Percentiles rank a stretch among this genome's conserved stretches.
These are phyloP conservation scores for Lasioglossum morio DNA, from an alignment of 2,888 invertebrate genomes.

Conservation along the genomic window DNA sequence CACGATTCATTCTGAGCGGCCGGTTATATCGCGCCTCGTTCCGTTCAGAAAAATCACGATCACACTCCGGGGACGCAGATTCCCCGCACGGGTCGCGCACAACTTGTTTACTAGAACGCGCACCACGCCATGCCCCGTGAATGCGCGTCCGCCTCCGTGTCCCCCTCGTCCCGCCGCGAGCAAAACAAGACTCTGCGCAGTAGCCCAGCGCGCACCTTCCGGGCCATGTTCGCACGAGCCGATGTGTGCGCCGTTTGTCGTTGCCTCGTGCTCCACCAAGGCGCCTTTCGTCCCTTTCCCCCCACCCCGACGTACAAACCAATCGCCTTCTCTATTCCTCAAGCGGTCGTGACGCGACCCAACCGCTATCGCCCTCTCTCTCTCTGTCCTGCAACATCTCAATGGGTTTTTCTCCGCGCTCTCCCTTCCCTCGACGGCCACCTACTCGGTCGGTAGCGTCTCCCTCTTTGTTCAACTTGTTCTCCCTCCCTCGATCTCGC, in stretches of 20 bases:
- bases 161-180: constrained; percentile 68
- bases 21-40: constrained; percentile 46
- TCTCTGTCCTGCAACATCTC: constrained; percentile 16
- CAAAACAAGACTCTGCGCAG: constrained; percentile 83
- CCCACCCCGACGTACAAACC: not conserved
- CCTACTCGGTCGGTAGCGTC: constrained; percentile 1
- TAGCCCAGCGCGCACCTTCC: constrained; percentile 79
- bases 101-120: constrained; percentile 84
- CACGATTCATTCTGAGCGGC: constrained; percentile 43
- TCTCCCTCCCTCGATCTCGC: not conserved
- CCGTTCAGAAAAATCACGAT: constrained; percentile 71
- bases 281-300: constrained; percentile 34
- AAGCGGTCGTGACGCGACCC: not conserved
- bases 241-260: constrained; percentile 57
- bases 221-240: constrained; percentile 77
- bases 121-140: constrained; percentile 80
- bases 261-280: constrained; percentile 59
- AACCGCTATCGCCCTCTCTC: not conserved
- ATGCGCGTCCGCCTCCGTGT: constrained; percentile 70
- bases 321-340: not conserved
- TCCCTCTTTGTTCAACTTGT: not conserved
- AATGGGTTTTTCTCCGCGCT: constrained; percentile 15
- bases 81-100: constrained; percentile 80
- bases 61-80: constrained; percentile 71
- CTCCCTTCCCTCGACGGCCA: constrained; percentile 1